Conservation (phyloP, 2,888 invertebrate genomes). For the Aphodius sticticus region DNA sequence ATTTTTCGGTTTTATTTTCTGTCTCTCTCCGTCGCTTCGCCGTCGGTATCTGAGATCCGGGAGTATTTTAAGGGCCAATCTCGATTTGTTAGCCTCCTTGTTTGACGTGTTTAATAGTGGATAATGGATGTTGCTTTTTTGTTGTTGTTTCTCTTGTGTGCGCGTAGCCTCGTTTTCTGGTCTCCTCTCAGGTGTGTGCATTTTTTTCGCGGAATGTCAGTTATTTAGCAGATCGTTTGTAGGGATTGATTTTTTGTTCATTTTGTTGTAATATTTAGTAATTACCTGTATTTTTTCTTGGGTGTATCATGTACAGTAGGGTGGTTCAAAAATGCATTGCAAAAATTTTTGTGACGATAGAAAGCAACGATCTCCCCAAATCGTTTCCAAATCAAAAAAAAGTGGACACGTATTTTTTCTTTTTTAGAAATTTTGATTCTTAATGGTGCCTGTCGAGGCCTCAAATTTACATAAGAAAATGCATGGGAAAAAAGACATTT, state of each 20-base stretch:
- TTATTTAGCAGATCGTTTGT: background rate
- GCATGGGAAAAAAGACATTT: too few relatives aligned
- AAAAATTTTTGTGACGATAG: too few relatives aligned
- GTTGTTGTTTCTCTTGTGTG: background rate
- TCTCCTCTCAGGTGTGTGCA: background rate
- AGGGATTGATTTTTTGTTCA: background rate
- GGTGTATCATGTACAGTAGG: too few relatives aligned
- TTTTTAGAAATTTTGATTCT: too few relatives aligned
- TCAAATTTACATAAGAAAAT: too few relatives aligned
- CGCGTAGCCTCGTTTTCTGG: background rate
- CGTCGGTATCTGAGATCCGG: background rate
- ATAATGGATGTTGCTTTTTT: conserved; percentile 14
- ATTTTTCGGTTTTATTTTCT: conserved; percentile 29
- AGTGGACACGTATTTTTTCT: too few relatives aligned
- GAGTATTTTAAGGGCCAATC: conserved; percentile 19
- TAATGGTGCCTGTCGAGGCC: too few relatives aligned
- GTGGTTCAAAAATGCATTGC: too few relatives aligned
- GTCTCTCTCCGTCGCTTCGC: conserved; percentile 12
- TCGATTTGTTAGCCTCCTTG: conserved; percentile 44
- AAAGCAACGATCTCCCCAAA: too few relatives aligned
- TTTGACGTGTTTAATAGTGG: conserved; percentile 28
- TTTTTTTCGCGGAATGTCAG: background rate
- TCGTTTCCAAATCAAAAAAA: too few relatives aligned
- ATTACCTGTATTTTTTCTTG: too few relatives aligned
- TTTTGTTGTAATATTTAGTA: background rate